These are phyloP conservation scores for Sebastes diaconus DNA, from an alignment of 2,797 vertebrate species.

Conservation along the genomic window DNA sequence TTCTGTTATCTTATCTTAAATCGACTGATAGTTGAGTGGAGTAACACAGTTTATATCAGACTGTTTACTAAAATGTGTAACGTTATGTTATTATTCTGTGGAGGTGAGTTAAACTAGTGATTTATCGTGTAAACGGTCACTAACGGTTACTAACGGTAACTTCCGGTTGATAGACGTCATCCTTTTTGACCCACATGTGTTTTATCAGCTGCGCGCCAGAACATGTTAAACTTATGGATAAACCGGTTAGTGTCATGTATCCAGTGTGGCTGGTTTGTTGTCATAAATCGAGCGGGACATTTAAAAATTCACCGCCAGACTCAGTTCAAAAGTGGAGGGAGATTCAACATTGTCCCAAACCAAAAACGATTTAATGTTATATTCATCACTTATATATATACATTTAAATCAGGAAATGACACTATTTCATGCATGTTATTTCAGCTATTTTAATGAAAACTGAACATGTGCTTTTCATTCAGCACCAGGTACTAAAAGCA, in stretches of 20 bases:
- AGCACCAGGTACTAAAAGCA: background rate
- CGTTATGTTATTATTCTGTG: background rate
- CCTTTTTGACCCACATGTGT: background rate
- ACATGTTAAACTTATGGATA: background rate
- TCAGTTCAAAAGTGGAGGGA: conserved; percentile 69
- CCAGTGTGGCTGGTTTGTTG: conserved; percentile 41
- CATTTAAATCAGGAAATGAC: background rate
- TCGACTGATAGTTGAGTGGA: background rate
- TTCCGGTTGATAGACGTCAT: rapidly evolving
- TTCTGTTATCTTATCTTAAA: background rate
- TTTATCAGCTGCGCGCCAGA: conserved; percentile 46
- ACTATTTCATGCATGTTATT: background rate
- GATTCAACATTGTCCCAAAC: background rate
- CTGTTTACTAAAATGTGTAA: rapidly evolving
- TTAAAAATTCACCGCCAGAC: conserved; percentile 78
- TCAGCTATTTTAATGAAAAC: background rate
- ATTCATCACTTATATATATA: rapidly evolving
- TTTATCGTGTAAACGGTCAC: background rate
- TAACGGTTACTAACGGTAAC: background rate
- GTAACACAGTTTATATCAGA: background rate
- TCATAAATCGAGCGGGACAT: conserved; percentile 81
- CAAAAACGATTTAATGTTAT: no score
- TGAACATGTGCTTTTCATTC: background rate
- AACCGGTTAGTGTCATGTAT: background rate
- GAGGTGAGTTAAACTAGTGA: rapidly evolving